phyloP scores from a whole-genome alignment of 2,888 invertebrate genomes.

The Drosophila koepferae region DNA sequence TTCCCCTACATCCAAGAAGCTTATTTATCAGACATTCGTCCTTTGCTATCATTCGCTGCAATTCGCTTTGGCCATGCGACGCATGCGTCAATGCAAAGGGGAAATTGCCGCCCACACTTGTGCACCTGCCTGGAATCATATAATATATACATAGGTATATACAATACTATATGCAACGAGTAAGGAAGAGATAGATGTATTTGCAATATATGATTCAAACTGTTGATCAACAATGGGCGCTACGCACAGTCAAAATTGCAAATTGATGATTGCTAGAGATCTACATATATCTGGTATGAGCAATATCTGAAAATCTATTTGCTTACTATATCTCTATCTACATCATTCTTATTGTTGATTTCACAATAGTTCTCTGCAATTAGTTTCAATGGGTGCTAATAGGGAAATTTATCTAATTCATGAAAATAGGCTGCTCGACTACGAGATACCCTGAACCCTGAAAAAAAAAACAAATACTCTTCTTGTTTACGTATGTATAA shows the following conservation, averaged over 20 bases:
- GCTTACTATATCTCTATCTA: no score
- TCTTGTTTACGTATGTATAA: no score
- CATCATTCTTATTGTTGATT: no score
- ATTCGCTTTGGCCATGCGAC: constrained; percentile 10
- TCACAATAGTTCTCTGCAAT: no score
- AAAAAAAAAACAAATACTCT: no score
- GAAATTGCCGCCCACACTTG: not conserved
- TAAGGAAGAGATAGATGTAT: not conserved
- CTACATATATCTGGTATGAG: no score
- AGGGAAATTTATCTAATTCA: no score
- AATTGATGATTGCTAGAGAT: not conserved
- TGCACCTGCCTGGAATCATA: constrained; percentile 2
- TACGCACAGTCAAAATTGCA: not conserved
- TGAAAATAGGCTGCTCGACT: no score
- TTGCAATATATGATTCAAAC: not conserved
- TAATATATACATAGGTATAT: not conserved
- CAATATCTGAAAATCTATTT: no score
- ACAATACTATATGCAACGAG: not conserved
- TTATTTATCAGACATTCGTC: constrained; percentile 41
- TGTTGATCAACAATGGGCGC: constrained; percentile 3
- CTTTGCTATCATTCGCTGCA: constrained; percentile 32
- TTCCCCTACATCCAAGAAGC: constrained; percentile 39
- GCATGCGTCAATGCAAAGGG: constrained; percentile 27
- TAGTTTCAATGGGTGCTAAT: no score
- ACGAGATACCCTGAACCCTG: no score